Percentiles rank a stretch among this genome's conserved stretches.
Conservation (phyloP, 1,140 invertebrate species). For the Cherax destructor region DNA sequence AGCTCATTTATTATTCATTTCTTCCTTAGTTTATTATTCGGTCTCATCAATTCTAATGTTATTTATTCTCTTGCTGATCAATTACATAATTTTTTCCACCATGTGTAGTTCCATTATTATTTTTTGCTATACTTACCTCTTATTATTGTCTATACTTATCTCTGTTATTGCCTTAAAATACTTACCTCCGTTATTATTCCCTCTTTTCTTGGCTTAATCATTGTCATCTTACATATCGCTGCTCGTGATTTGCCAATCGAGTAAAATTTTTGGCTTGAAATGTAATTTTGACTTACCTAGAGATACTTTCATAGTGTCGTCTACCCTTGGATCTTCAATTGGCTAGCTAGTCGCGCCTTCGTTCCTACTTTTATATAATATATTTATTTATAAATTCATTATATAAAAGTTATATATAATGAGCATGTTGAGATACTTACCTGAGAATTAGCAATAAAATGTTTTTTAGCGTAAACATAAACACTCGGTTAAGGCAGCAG, state of each 20-base stretch:
- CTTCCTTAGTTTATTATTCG: not conserved
- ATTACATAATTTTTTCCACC: not conserved
- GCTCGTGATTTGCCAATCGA: not conserved
- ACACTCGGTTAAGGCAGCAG: not conserved
- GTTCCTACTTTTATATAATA: not conserved
- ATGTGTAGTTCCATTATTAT: too few species aligned
- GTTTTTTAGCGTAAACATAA: not conserved
- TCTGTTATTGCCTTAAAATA: not conserved
- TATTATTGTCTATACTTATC: not conserved
- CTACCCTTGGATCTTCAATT: not conserved
- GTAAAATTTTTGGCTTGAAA: not conserved
- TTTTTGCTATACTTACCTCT: not conserved
- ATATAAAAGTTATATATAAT: not conserved
- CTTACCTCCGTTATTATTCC: not conserved
- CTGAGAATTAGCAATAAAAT: constrained; percentile 30
- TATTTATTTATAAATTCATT: too few species aligned
- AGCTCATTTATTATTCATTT: not conserved
- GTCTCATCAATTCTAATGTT: not conserved
- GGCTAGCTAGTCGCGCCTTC: not conserved
- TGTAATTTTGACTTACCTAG: too few species aligned
- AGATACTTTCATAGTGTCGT: too few species aligned
- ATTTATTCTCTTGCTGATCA: not conserved
- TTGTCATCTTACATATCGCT: not conserved
- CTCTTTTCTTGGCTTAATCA: not conserved
- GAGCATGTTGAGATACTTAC: constrained; percentile 7